Evolutionary conservation across 2,113 vertebrate species (phyloP).

Genomic region (Suncus etruscus): DNA sequence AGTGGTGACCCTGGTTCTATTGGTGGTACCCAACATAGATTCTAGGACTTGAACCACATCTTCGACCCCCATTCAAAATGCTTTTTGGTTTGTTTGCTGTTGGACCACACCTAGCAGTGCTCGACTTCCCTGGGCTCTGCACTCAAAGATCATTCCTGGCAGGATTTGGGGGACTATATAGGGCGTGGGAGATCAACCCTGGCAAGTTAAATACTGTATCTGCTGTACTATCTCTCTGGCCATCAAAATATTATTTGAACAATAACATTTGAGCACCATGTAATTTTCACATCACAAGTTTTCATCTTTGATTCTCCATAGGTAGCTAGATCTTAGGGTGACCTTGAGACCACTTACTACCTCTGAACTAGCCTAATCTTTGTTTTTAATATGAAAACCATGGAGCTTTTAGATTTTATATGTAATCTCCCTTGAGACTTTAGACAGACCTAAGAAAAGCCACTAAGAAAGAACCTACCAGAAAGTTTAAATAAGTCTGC

Average conservation of each 20-base stretch:
- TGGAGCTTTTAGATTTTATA: not conserved
- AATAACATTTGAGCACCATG: slow-evolving; percentile 16
- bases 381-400: too few species aligned
- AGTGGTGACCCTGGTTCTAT: not conserved
- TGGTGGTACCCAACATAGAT: too few species aligned
- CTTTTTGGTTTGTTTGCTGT: too few species aligned
- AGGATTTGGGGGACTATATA: too few species aligned
- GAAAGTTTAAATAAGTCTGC: not conserved
- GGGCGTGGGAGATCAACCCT: too few species aligned
- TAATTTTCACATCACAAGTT: not conserved
- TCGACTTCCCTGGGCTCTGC: not conserved
- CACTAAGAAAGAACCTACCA: not conserved
- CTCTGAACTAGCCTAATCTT: too few species aligned
- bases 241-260: not conserved
- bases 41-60: too few species aligned
- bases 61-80: too few species aligned
- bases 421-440: not conserved
- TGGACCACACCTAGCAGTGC: not conserved
- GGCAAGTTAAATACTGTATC: too few species aligned
- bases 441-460: not conserved
- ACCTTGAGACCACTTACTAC: too few species aligned
- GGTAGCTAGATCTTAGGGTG: not conserved
- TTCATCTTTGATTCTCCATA: not conserved
- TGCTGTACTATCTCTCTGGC: too few species aligned
- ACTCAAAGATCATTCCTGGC: not conserved